Evolutionary conservation across 2,113 vertebrate species (phyloP), one percentile per base, ranked within the genome.

Genomic region (Chloebia gouldiae): DNA sequence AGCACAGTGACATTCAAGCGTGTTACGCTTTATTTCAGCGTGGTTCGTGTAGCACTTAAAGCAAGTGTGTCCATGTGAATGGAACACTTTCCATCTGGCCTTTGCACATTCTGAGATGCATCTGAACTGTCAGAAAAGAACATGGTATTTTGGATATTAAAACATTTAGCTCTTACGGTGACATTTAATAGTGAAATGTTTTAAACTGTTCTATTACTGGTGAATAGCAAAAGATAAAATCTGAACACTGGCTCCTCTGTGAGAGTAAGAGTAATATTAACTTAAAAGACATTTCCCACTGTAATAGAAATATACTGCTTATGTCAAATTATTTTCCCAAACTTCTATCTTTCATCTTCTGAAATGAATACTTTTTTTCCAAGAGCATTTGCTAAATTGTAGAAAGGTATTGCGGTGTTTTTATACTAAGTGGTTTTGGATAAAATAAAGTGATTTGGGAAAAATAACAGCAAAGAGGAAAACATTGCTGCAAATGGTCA

Each of bases 111-210:
- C 39, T 1, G 7, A 93, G 92, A 85, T 92, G 81, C 71, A 86
- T 94, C 77, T 93, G 76, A 95, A 77, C 83, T 91, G 89, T 90
- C 94, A 82, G 90, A 65, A 72, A 51, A 56, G 86, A 93, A 90
- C 84, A 72, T 11, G 50, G 28, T 81, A 53, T 94, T 95, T 82
- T 81, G 70, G 72, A 88, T 93, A 93, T 93, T 92, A 95, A 96
- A 96, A 86, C 37, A 85, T 86, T 87, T 86, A 40, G 84, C 47
- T 90, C 69, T 68, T 75, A 47, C 6, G 12, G 61, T 96, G 92
- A 95, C 88, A 91, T 92, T 96, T 95, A 96, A 88, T 89, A 81
- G 37, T 30, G 35, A 91, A 82, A 66, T 85, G 86, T 71, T 86
- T 84, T 15, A 92, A 92, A 63, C 20, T 56, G 35, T 90, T 88